Conservation (phyloP, 2,797 vertebrate genomes). For the Neoniphon sammara region DNA sequence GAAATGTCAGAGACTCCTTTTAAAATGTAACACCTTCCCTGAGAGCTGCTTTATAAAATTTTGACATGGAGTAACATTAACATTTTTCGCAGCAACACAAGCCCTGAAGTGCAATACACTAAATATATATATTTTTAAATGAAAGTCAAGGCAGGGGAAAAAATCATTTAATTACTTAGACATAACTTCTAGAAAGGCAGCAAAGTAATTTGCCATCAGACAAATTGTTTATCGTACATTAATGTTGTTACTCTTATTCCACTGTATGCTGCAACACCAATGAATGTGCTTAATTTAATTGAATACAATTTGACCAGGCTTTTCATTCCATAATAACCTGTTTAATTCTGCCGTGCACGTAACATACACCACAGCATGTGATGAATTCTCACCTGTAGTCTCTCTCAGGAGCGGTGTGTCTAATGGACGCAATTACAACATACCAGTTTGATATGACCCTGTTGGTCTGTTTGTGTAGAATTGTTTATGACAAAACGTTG, state of each 20-base stretch:
- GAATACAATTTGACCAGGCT: background rate
- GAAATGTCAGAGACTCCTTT: background rate
- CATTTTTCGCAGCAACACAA: background rate
- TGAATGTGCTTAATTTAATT: background rate
- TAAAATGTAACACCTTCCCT: background rate
- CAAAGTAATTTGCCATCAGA: background rate
- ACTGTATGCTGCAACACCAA: no score
- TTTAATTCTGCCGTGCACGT: background rate
- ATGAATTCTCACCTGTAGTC: background rate
- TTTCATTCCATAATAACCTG: background rate
- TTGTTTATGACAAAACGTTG: background rate
- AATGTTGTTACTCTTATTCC: no score
- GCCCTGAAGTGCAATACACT: background rate
- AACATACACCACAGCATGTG: background rate
- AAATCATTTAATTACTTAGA: background rate
- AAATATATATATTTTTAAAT: background rate
- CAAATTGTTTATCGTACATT: no score
- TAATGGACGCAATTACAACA: background rate
- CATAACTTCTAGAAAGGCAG: background rate
- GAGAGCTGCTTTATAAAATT: background rate
- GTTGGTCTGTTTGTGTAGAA: background rate
- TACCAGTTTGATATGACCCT: background rate
- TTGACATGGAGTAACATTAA: slow-evolving; percentile 9
- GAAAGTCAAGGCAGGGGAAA: background rate
- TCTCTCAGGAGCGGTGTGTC: background rate